Percentiles rank a stretch among this genome's conserved stretches.
phyloP scores from a whole-genome alignment of 2,113 vertebrate genomes.

The Cephalopholis sonnerati region DNA sequence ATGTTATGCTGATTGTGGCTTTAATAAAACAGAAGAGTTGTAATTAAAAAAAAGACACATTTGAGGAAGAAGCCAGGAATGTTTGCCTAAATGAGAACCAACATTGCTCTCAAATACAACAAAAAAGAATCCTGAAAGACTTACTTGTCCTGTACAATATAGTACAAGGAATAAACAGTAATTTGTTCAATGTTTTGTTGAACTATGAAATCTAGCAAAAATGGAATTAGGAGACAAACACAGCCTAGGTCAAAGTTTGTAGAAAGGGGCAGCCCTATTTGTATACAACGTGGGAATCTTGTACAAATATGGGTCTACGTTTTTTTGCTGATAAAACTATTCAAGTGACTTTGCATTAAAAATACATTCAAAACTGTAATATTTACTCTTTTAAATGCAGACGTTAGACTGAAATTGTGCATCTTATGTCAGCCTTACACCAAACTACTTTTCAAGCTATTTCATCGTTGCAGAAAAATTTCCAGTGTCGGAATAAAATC shows the following conservation, averaged over 20 bases:
- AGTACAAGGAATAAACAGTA: background rate
- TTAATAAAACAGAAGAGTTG: background rate
- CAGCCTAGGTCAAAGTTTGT: background rate
- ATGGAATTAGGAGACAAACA: background rate
- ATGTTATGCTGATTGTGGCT: background rate
- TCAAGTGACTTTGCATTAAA: background rate
- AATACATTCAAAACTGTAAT: conserved; percentile 58
- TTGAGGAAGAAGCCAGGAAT: background rate
- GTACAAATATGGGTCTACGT: background rate
- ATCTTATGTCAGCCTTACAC: background rate
- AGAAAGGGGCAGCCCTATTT: background rate
- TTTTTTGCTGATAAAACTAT: background rate
- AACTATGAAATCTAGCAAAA: background rate
- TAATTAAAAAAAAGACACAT: background rate
- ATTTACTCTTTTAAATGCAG: background rate
- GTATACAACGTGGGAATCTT: background rate
- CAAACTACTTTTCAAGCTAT: too few species aligned
- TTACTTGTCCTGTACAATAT: conserved; percentile 17
- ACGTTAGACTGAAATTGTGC: background rate
- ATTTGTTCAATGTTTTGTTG: background rate
- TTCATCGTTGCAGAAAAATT: too few species aligned
- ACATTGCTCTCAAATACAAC: background rate
- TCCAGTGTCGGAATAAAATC: too few species aligned
- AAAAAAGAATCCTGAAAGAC: background rate
- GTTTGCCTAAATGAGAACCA: background rate